Evolutionary conservation across 2,888 invertebrate species (phyloP).

Genomic region (Megastigmus dorsalis): DNA sequence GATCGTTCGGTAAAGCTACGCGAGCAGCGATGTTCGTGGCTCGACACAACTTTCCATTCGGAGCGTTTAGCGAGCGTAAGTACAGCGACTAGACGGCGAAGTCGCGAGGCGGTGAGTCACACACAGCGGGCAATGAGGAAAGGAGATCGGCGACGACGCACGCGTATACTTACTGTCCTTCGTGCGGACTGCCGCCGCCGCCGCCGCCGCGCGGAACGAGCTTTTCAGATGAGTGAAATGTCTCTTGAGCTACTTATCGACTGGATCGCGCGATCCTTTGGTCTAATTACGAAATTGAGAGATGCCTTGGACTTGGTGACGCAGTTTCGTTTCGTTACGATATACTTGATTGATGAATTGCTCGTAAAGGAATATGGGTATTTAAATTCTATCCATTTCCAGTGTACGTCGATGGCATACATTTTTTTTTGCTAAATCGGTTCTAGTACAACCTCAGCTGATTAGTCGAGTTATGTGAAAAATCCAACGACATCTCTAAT

Average conservation of each 20-base stretch:
- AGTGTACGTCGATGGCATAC: too few species aligned
- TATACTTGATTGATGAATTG: too few species aligned
- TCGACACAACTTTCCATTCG: not conserved
- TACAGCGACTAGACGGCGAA: too few species aligned
- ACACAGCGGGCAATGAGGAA: constrained; percentile 16
- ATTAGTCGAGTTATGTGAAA: too few species aligned
- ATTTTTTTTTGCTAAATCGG: too few species aligned
- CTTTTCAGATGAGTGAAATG: constrained; percentile 5
- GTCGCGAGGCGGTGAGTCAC: not conserved
- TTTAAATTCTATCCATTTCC: too few species aligned
- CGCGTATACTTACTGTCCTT: too few species aligned
- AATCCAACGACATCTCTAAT: too few species aligned
- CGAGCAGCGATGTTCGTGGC: too few species aligned
- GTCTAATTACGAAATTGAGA: constrained; percentile 25
- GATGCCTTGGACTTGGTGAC: constrained; percentile 1
- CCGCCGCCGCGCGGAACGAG: not conserved
- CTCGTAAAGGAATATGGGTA: too few species aligned
- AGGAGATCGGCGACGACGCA: constrained; percentile 24
- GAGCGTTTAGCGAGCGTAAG: not conserved
- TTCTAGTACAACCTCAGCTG: too few species aligned
- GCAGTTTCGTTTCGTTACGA: not conserved
- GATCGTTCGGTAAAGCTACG: too few species aligned
- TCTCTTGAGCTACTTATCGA: constrained; percentile 13
- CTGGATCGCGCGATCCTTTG: constrained; percentile 9
- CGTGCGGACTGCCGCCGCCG: not conserved